Conservation (phyloP, 1,140 invertebrate genomes). For the Drepana arcuata region DNA sequence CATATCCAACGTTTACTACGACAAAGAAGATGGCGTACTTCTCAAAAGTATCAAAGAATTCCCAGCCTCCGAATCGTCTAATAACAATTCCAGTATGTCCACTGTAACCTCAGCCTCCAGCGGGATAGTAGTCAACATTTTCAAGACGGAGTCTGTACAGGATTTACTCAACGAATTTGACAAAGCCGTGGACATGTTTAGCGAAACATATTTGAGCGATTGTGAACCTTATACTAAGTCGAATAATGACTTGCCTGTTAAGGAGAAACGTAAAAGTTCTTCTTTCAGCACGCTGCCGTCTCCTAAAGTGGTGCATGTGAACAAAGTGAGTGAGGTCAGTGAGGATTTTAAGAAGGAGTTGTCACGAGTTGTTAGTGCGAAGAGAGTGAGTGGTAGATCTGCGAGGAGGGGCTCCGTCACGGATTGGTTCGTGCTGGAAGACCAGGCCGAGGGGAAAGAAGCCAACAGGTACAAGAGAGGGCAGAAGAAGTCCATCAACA, state of each 20-base stretch:
- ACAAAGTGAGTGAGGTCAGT: constrained; percentile 41
- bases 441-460: constrained; percentile 23
- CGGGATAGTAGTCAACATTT: constrained; percentile 32
- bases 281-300: constrained; percentile 47
- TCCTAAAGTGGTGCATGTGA: constrained; percentile 49
- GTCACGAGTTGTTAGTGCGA: constrained; percentile 30
- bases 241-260: constrained; percentile 12
- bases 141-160: constrained; percentile 46
- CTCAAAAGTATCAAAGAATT: constrained; percentile 52
- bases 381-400: constrained; percentile 15
- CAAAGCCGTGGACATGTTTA: constrained; percentile 53
- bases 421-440: constrained; percentile 60
- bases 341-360: constrained; percentile 54
- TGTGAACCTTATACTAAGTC: constrained; percentile 54
- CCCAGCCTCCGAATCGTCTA: constrained; percentile 27
- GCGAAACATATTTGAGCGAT: constrained; percentile 59
- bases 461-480: constrained; percentile 45
- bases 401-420: constrained; percentile 51
- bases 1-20: constrained; percentile 42
- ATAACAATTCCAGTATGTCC: constrained; percentile 40
- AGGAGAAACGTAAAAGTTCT: constrained; percentile 44
- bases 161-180: constrained; percentile 54
- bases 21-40: constrained; percentile 43
- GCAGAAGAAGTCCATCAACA: constrained; percentile 45
- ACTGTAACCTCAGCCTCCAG: constrained; percentile 31